Conservation (phyloP, 2,888 invertebrate genomes). For the Cyaniris semiargus region DNA sequence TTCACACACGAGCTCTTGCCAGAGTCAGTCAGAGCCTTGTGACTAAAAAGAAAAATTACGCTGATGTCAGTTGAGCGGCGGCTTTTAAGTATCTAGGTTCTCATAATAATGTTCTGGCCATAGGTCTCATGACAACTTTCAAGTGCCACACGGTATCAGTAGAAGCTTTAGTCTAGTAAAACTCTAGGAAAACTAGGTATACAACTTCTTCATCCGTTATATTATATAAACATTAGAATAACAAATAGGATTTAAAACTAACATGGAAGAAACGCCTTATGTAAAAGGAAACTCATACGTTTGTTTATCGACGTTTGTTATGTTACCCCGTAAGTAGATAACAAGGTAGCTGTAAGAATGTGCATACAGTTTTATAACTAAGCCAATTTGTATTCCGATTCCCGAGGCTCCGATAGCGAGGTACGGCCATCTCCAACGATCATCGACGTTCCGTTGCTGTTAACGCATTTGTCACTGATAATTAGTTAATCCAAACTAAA, state of each 20-base stretch:
- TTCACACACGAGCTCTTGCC: too few species aligned
- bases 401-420: constrained; percentile 49
- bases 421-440: constrained; percentile 42
- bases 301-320: constrained; percentile 28
- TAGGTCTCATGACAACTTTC: too few species aligned
- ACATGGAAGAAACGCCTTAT: not conserved
- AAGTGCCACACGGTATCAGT: too few species aligned
- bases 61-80: too few species aligned
- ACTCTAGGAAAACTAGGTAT: too few species aligned
- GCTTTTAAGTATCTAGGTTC: too few species aligned
- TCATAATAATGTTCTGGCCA: too few species aligned
- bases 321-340: constrained; percentile 17
- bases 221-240: not conserved
- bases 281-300: constrained; percentile 29
- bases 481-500: too few species aligned
- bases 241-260: not conserved
- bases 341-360: constrained; percentile 43
- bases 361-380: constrained; percentile 69
- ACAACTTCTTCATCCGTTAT: too few species aligned
- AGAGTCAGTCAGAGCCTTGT: too few species aligned
- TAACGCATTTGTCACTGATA: constrained; percentile 35
- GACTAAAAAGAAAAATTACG: too few species aligned
- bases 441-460: constrained; percentile 37
- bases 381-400: constrained; percentile 70
- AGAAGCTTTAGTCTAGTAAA: too few species aligned